Conservation (phyloP, 2,888 invertebrate genomes). For the Odontocolon sp. region DNA sequence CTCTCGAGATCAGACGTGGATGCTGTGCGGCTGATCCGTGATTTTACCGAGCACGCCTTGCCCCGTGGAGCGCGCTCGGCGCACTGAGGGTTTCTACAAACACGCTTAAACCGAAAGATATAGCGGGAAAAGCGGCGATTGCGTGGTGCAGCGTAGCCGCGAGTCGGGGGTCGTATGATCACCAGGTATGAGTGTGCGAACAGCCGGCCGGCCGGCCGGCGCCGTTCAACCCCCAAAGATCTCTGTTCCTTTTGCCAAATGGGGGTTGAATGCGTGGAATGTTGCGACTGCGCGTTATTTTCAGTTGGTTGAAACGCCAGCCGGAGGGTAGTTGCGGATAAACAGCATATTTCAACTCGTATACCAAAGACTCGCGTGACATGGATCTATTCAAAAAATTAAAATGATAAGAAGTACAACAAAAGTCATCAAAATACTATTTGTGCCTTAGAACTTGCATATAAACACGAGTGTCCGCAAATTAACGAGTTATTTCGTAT, state of each 20-base stretch:
- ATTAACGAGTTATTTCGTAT: too few relatives aligned
- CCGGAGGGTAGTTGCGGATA: background rate
- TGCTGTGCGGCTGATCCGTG: background rate
- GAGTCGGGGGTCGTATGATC: slow-evolving; percentile 39
- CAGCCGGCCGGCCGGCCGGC: slow-evolving; percentile 40
- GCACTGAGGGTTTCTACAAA: slow-evolving; percentile 62
- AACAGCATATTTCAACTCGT: background rate
- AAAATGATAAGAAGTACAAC: background rate
- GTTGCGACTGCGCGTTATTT: slow-evolving; percentile 36
- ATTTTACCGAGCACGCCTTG: slow-evolving; percentile 58
- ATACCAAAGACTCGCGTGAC: background rate
- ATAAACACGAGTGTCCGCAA: too few relatives aligned
- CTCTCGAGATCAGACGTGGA: background rate
- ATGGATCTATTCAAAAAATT: background rate
- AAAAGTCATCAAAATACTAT: background rate
- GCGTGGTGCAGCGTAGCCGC: slow-evolving; percentile 23
- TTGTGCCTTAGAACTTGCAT: too few relatives aligned
- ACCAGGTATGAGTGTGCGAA: slow-evolving; percentile 29
- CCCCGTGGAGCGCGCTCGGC: slow-evolving; percentile 69
- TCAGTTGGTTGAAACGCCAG: too few relatives aligned
- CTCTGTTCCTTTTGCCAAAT: background rate
- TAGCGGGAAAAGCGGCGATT: slow-evolving; percentile 56
- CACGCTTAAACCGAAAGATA: slow-evolving; percentile 19
- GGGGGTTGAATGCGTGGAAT: slow-evolving; percentile 25
- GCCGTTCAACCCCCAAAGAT: slow-evolving; percentile 34